A percentile compares a stretch with the other conserved stretches of the same genome.
Evolutionary conservation across 2,888 invertebrate species (phyloP).

Genomic region (Tipula unca): DNA sequence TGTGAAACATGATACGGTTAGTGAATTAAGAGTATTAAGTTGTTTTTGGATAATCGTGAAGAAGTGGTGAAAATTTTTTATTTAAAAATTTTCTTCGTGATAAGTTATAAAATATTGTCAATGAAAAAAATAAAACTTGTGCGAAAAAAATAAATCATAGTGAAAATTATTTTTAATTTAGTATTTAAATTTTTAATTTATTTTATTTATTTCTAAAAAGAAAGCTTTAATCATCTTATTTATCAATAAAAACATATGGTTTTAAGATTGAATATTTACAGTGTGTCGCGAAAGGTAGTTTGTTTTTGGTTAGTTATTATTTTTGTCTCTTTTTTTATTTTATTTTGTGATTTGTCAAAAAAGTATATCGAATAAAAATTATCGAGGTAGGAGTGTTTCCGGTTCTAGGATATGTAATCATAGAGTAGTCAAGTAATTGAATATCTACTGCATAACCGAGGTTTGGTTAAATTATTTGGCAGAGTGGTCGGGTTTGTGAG

Average conservation of each 20-base stretch:
- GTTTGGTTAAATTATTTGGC: neutral
- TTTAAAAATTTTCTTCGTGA: neutral
- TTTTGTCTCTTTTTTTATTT: neutral
- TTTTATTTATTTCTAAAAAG: neutral
- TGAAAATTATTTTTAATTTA: neutral
- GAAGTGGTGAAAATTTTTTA: slow-evolving; percentile 2
- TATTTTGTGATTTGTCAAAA: neutral
- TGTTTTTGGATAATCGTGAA: slow-evolving; percentile 14
- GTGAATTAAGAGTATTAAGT: neutral
- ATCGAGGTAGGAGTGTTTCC: neutral
- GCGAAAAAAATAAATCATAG: neutral
- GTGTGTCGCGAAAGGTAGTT: neutral
- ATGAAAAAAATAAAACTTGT: neutral
- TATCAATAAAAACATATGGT: slow-evolving; percentile 8
- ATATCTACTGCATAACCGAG: neutral
- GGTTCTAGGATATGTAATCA: neutral
- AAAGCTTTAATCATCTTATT: neutral
- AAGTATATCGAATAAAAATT: neutral
- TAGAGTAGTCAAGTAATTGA: neutral
- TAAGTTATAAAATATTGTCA: neutral
- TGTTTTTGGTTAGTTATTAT: neutral
- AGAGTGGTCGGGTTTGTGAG: neutral
- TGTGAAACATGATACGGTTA: slow-evolving; percentile 14
- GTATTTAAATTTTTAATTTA: neutral
- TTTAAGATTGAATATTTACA: neutral